Evolutionary conservation across 2,113 vertebrate genomes (phyloP), one percentile per base, ranked within the genome.

Genomic region (Oreochromis niloticus): DNA sequence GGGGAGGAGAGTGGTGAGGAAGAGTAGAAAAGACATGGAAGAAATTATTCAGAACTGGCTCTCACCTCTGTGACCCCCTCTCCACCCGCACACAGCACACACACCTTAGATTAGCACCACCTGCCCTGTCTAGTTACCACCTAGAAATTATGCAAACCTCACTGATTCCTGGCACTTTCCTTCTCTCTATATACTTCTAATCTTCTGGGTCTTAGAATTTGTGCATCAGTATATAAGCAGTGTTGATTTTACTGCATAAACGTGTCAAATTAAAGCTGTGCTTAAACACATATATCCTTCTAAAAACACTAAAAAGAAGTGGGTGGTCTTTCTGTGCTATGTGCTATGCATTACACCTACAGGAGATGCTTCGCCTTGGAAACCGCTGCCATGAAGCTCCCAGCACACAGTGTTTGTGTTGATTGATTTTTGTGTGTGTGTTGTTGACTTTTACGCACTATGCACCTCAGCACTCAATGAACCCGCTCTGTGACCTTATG

Each of bases 11-110:
- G 52, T 14, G n/a, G 11, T 83, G 91, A 92, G 71, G 81, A 84
- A 87, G 68, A 88, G 87, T 55, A 57, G 79, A 56, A 86, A 81
- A 90, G 85, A 91, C 84, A 41, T 11, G 83, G 57, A 11, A 81
- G 85, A 55, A 88, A 89, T 82, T 32, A 85, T 91, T 86, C 27
- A 32, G 57, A 66, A 5, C 63, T 63, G 19, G 75, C 54, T 43
- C 27, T 24, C 46, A 92, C 90, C 87, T 71, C 5, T 1, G 6
- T 39, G 81, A 81, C 82, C 75, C 63, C 43, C 6, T 59, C 43
- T 10, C 75, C 85, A 81, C 82, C 30, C 14, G 17, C 81, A 83
- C 84, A 32, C 56, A 83, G 13, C 80, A 79, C 73, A 63, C 66
- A 85, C 36, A 16, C 78, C 63, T 85, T 41, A 61, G 36, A 91